Conservation (phyloP, 1,140 invertebrate species). For the Hetaerina americana region DNA sequence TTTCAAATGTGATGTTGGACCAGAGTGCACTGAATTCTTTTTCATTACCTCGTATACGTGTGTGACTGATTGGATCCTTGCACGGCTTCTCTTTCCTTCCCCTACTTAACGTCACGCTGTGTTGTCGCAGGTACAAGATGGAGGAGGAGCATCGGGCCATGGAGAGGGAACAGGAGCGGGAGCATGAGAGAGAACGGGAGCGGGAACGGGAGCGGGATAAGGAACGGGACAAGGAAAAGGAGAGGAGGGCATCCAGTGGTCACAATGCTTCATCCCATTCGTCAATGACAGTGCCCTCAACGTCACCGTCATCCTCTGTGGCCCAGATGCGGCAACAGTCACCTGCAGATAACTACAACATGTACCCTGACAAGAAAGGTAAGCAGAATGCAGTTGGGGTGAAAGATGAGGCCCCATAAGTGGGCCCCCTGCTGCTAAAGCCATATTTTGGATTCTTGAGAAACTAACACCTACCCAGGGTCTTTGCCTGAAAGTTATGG, state of each 20-base stretch:
- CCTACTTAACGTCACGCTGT: too few species aligned
- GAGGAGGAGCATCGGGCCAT: slow-evolving; percentile 50
- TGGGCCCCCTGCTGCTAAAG: too few species aligned
- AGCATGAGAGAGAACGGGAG: slow-evolving; percentile 37
- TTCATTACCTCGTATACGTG: too few species aligned
- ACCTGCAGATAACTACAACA: neutral
- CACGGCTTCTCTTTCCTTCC: too few species aligned
- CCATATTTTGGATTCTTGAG: too few species aligned
- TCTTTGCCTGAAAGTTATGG: too few species aligned
- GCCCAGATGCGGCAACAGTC: neutral
- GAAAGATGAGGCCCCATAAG: too few species aligned
- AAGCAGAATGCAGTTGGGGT: too few species aligned
- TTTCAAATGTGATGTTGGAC: too few species aligned
- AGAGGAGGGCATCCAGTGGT: slow-evolving; percentile 6
- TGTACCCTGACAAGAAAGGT: neutral
- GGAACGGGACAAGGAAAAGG: slow-evolving; percentile 32
- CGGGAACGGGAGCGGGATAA: slow-evolving; percentile 29
- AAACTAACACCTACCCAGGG: too few species aligned
- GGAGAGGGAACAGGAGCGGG: slow-evolving; percentile 31
- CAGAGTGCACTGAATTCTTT: too few species aligned
- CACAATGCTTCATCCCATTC: slow-evolving; percentile 5
- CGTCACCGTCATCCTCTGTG: neutral
- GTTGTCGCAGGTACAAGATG: slow-evolving; percentile 36
- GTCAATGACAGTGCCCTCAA: neutral
- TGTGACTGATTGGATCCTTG: too few species aligned